These are phyloP conservation scores for Andrena praecox DNA, from an alignment of 2,888 invertebrate species.

Conservation along the genomic window DNA sequence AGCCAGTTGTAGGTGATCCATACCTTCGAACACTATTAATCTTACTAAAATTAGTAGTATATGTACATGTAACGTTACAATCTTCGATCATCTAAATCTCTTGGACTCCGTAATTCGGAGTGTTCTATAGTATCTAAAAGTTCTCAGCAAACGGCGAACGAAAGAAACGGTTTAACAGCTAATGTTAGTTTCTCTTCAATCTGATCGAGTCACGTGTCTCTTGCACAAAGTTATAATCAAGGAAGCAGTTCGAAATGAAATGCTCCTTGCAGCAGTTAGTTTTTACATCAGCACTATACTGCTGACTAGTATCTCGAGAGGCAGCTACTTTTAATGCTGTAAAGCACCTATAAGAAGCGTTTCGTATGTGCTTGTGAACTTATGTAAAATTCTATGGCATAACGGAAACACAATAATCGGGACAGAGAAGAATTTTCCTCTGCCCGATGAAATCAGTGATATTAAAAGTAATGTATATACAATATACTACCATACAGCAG, in stretches of 20 bases:
- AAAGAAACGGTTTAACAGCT: slow-evolving; percentile 31
- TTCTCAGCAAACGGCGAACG: slow-evolving; percentile 15
- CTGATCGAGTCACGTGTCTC: background rate
- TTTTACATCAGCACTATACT: slow-evolving; percentile 48
- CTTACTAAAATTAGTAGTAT: slow-evolving; percentile 39
- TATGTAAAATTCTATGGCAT: slow-evolving; percentile 51
- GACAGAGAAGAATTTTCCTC: slow-evolving; percentile 10
- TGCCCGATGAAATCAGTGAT: slow-evolving; percentile 16
- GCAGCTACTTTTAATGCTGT: slow-evolving; percentile 55
- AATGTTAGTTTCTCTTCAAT: slow-evolving; percentile 14
- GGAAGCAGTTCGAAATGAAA: slow-evolving; percentile 20
- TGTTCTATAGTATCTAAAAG: slow-evolving; percentile 23
- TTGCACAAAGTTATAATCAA: background rate
- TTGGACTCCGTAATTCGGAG: background rate
- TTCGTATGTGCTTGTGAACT: slow-evolving; percentile 43
- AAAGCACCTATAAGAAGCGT: slow-evolving; percentile 60
- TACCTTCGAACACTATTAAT: slow-evolving; percentile 30
- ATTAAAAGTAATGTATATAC: slow-evolving; percentile 30
- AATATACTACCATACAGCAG: slow-evolving; percentile 60
- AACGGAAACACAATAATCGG: slow-evolving; percentile 52
- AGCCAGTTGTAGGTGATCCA: slow-evolving; percentile 53
- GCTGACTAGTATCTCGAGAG: slow-evolving; percentile 40
- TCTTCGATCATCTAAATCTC: slow-evolving; percentile 11
- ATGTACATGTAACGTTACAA: slow-evolving; percentile 24
- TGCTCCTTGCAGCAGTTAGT: background rate